These are phyloP conservation scores for Lycaena phlaeas DNA, from an alignment of 2,888 invertebrate species.

Conservation along the genomic window DNA sequence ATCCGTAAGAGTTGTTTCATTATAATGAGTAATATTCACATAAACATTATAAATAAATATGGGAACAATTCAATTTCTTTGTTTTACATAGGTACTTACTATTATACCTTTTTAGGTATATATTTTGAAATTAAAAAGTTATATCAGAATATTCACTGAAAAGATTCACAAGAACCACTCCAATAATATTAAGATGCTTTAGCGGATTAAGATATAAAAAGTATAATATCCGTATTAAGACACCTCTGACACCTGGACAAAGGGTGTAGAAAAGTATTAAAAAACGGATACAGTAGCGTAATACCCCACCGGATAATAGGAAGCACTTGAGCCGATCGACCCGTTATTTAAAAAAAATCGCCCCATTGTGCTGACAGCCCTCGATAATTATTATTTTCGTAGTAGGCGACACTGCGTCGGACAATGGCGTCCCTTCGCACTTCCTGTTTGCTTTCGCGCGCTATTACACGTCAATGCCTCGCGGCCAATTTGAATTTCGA, in stretches of 20 bases:
- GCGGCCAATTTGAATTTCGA: constrained; percentile 56
- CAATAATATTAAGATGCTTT: constrained; percentile 20
- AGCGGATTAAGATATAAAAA: constrained; percentile 46
- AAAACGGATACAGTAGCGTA: constrained; percentile 56
- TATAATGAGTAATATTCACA: no score
- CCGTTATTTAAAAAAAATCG: constrained; percentile 56
- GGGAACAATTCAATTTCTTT: no score
- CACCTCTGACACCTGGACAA: constrained; percentile 60
- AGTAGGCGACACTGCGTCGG: constrained; percentile 66
- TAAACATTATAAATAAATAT: no score
- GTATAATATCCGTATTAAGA: constrained; percentile 53
- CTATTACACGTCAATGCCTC: constrained; percentile 69
- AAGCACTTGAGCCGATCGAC: constrained; percentile 67
- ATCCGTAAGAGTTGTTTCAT: no score
- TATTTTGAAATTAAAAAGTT: no score
- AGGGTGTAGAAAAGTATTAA: constrained; percentile 31
- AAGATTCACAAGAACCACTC: constrained; percentile 3
- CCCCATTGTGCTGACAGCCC: constrained; percentile 57
- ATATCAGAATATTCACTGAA: no score
- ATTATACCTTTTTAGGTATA: no score
- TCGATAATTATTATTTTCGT: constrained; percentile 72
- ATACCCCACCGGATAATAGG: constrained; percentile 63
- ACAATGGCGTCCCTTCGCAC: constrained; percentile 58
- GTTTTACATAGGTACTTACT: no score
- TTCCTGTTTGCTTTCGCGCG: constrained; percentile 72